Evolutionary conservation across 2,888 invertebrate species (phyloP).

Genomic region (Zelleria hepariella): DNA sequence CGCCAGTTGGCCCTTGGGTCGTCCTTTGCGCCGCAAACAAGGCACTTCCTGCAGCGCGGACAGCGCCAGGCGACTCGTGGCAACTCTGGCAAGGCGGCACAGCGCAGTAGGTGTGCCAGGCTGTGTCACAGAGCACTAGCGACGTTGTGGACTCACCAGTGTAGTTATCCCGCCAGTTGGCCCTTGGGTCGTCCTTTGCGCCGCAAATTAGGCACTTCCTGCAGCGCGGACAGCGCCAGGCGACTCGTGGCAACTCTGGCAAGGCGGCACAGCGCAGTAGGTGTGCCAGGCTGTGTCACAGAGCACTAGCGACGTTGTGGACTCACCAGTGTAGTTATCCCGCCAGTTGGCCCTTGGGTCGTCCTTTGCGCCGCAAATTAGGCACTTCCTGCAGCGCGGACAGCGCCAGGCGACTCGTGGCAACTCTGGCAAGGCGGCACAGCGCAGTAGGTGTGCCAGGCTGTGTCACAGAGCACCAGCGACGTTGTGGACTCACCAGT

Average conservation of each 20-base stretch:
- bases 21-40: constrained; percentile 88
- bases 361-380: constrained; percentile 88
- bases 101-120: constrained; percentile 99
- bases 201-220: constrained; percentile 93
- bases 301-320: too few relatives aligned
- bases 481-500: constrained; percentile 55
- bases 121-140: constrained; percentile 99
- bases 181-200: constrained; percentile 83
- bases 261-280: constrained; percentile 99
- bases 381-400: constrained; percentile 95
- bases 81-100: constrained; percentile 95
- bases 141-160: constrained; percentile 71
- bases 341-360: constrained; percentile 79
- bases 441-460: constrained; percentile 99
- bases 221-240: constrained; percentile 97
- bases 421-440: constrained; percentile 94
- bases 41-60: constrained; percentile 95
- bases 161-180: constrained; percentile 75
- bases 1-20: constrained; percentile 79
- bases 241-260: constrained; percentile 94
- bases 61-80: constrained; percentile 96
- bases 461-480: constrained; percentile 86
- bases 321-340: constrained; percentile 74
- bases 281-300: constrained; percentile 99
- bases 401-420: constrained; percentile 99